Evolutionary conservation across 30 jellyfish, hydroid and myxozoan genomes (phyloP).

Genomic region (Cassiopea xamachana): DNA sequence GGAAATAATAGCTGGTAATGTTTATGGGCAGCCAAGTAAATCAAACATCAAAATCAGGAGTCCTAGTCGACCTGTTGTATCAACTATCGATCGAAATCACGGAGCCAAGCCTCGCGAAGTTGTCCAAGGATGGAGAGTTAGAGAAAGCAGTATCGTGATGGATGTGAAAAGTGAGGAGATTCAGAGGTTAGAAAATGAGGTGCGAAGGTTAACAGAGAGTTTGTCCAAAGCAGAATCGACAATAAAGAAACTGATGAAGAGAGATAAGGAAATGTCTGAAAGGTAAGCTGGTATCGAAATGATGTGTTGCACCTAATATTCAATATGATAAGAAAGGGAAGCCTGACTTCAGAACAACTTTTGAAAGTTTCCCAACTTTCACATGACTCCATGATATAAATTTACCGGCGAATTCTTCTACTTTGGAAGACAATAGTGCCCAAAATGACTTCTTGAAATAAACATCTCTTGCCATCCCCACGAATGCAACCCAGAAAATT

Average conservation of each 20-base stretch:
- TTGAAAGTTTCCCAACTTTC: too few relatives aligned
- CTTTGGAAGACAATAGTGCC: too few relatives aligned
- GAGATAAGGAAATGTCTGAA: slow-evolving; percentile 82
- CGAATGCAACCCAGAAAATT: too few relatives aligned
- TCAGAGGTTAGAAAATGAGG: slow-evolving; percentile 75
- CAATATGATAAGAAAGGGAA: too few relatives aligned
- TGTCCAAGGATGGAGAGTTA: slow-evolving; percentile 32
- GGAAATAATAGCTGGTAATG: slow-evolving; percentile 9
- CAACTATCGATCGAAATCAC: slow-evolving; percentile 56
- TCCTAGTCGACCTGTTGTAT: slow-evolving; percentile 67
- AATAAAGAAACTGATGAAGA: slow-evolving; percentile 67
- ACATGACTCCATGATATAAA: too few relatives aligned
- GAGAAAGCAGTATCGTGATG: slow-evolving; percentile 6
- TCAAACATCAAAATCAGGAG: slow-evolving; percentile 38
- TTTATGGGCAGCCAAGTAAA: slow-evolving; percentile 56
- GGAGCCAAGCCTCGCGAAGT: slow-evolving; percentile 9
- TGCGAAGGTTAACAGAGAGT: slow-evolving; percentile 77
- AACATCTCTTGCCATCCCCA: too few relatives aligned
- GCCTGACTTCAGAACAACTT: too few relatives aligned
- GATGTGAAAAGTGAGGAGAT: slow-evolving; percentile 53
- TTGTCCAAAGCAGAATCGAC: slow-evolving; percentile 81
- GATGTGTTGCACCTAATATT: background rate
- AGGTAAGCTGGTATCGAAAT: slow-evolving; percentile 41
- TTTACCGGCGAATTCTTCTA: too few relatives aligned
- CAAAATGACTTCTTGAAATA: too few relatives aligned